Base-by-base conservation (phyloP, 1,140 invertebrate genomes). In the Megalopta genalis region DNA sequence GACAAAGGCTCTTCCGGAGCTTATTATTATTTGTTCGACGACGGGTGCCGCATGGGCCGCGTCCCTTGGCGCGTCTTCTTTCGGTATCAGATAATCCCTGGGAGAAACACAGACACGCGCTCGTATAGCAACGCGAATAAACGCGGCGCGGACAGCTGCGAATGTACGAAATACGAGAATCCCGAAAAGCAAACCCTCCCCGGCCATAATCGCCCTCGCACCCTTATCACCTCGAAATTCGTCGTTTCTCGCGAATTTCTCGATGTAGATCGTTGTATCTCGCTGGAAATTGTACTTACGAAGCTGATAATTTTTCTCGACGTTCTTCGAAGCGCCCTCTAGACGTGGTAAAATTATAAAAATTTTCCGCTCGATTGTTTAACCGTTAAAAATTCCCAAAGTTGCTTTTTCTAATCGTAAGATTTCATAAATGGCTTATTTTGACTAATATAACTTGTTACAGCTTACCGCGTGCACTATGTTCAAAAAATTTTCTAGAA, bases 21-120 rank as follows among this genome's bases (percentile, higher is more conserved):
- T 84, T 84, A 84, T 84, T 84, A 83, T 84, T 80, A 84, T 84
- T 84, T 84, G 82, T 80, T 84, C 71, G 77, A 84, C 60, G 62
- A 63, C 37, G 27, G 21, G 23, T 25, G 23, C 65, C 81, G 62
- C 83, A 75, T 80, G 71, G 65, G 46, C 66, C 52, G 21, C 37
- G 65, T 84, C 81, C 81, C 71, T 57, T 66, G 81, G 77, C 70
- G 49, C 66, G 42, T 21, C 25, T 21, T 79, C 57, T 62, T 68
- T 84, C 69, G 77, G 60, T 84, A 76, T 84, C 67, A 54, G 82
- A 75, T 84, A 84, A 84, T 84, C 77, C 83, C 62, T 23, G 9
- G 52, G 39, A 52, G 57, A 84, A 82, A 66, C 69, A 78, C 16
- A 42, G 37, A 23, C 59, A 72, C 64, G 9, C 4, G 27, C 42